Percentiles rank a stretch among this genome's conserved stretches.
These are phyloP conservation scores for Antennarius striatus DNA, from an alignment of 2,113 vertebrate species.

Conservation along the genomic window DNA sequence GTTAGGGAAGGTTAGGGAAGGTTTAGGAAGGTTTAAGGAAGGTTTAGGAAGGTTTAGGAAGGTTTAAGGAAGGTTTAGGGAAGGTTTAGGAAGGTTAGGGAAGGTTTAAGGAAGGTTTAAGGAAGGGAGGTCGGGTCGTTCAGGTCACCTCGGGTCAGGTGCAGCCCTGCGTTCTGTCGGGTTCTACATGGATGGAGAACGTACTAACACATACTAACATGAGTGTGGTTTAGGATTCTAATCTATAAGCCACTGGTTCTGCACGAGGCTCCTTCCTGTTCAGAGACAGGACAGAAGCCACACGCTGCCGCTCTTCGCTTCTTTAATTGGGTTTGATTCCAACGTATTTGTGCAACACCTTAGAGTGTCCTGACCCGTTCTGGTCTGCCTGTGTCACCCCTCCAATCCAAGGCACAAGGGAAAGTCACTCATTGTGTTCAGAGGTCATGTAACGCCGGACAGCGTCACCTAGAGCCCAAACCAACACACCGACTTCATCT, in stretches of 20 bases:
- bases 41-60: no score
- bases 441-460: conserved; percentile 36
- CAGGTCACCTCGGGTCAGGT: no score
- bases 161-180: no score
- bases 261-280: conserved; percentile 58
- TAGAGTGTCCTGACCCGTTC: conserved; percentile 59
- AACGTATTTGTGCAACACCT: conserved; percentile 62
- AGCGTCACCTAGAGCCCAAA: conserved; percentile 39
- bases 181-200: no score
- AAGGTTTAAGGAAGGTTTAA: no score
- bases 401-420: conserved; percentile 87
- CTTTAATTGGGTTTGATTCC: conserved; percentile 46
- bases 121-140: no score
- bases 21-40: no score
- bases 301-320: conserved; percentile 28
- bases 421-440: conserved; percentile 74
- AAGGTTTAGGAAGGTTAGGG: no score
- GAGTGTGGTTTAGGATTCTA: conserved; percentile 26
- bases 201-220: conserved; percentile 21
- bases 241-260: conserved; percentile 53
- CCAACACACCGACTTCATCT: conserved; percentile 13
- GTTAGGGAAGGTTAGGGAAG: no score
- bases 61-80: no score
- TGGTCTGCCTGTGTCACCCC: conserved; percentile 65
- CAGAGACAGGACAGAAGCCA: conserved; percentile 55